Evolutionary conservation across 2,797 vertebrate species (phyloP), one percentile per base, ranked within the genome.

Genomic region (Gymnoscopelus braueri): DNA sequence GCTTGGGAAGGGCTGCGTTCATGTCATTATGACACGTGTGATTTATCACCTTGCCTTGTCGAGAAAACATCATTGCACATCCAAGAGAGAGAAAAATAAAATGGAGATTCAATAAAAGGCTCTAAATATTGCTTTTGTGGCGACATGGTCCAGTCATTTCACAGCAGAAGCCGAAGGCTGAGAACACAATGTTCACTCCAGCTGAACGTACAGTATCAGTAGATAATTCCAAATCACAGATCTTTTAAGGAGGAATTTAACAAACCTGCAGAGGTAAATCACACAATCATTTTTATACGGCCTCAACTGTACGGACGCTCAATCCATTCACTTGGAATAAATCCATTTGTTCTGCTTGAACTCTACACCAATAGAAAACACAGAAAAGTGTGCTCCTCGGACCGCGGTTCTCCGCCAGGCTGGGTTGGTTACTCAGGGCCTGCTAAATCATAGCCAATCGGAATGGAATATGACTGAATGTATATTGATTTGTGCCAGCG

Each of bases 1-100:
- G 23, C 56, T 60, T 67, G 62, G 13, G 4, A 51, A 67, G 51
- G 13, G 67, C 61, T 72, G 58, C 55, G 44, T 53, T 65, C 32
- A 72, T 52, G 75, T 68, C 61, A 77, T 67, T 75, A 63, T 74
- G 48, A 73, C 48, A 67, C 0, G 35, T 69, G 68, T n/a, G 57
- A 74, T 69, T 66, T 77, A 61, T 66, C 56, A 69, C 44, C 44
- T 76, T 39, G 39, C 39, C 5, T 39, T 9, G 39, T 68, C 49
- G 52, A 47, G 53, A 61, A 70, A 75, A 65, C 71, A 1, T 12
- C 65, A 26, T 50, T 59, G 77, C 52, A 58, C 63, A 75, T 67
- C 69, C 59, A 53, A 19, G 73, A 66, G 26, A 63, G 48, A 12
- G 12, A 49, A 48, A 63, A 44, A 13, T 14, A 50, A 49, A 83